A percentile compares a stretch with the other conserved stretches of the same genome.
phyloP scores from a whole-genome alignment of 2,797 vertebrate species.

The Tinamus major region DNA sequence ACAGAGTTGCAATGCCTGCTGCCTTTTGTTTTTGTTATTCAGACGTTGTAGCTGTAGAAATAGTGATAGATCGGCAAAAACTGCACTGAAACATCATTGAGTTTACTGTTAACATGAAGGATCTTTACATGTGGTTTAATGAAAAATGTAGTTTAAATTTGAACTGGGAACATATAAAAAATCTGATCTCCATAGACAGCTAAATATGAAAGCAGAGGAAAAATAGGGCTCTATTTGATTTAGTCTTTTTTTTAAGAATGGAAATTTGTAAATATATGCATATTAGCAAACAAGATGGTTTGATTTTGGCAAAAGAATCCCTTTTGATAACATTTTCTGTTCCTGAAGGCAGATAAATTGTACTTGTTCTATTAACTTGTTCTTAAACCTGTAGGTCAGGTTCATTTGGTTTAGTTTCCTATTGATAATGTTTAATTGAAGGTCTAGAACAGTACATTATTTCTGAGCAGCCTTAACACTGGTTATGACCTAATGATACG shows the following conservation, averaged over 20 bases:
- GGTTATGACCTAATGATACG: not conserved
- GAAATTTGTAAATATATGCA: not conserved
- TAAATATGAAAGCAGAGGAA: not conserved
- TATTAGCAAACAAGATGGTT: not conserved
- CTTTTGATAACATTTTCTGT: not conserved
- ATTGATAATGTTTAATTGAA: not conserved
- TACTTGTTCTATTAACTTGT: conserved; percentile 1
- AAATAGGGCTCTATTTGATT: not conserved
- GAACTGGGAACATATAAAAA: not conserved
- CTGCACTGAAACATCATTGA: not conserved
- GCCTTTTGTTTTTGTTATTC: not conserved
- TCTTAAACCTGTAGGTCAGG: conserved; percentile 3
- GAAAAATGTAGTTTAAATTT: not conserved
- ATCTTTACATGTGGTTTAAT: not conserved
- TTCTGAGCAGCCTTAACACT: not conserved
- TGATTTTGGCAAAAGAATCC: not conserved
- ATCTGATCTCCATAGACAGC: not conserved
- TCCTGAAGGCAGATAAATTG: conserved; percentile 19
- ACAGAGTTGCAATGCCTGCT: not conserved
- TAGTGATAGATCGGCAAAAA: not conserved
- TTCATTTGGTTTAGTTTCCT: not conserved
- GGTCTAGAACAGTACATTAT: not conserved
- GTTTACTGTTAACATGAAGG: not conserved
- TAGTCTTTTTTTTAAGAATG: not conserved
- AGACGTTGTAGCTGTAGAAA: not conserved